Percentiles rank a stretch among this genome's conserved stretches.
Evolutionary conservation across 1,140 invertebrate species (phyloP).

Genomic region (Cydia amplana): DNA sequence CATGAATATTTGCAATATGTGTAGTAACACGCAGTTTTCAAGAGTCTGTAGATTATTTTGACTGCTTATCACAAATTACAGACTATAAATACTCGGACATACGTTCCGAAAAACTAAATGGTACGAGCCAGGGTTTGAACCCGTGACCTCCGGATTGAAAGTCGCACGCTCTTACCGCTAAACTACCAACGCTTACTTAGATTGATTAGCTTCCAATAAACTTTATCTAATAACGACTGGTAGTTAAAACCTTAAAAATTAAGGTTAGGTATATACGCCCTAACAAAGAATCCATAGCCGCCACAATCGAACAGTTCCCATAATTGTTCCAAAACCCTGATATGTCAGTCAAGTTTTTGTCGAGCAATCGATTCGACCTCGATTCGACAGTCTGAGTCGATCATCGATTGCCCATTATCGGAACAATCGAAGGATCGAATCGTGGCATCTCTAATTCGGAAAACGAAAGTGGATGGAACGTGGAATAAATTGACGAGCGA

Average conservation of each 20-base stretch:
- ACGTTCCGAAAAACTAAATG: too few species aligned
- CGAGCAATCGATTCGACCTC: slow-evolving; percentile 22
- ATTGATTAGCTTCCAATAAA: neutral
- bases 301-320: neutral
- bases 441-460: slow-evolving; percentile 22
- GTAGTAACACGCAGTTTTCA: too few species aligned
- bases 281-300: neutral
- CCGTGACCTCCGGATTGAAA: too few species aligned
- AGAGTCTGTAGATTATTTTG: too few species aligned
- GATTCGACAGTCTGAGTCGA: slow-evolving; percentile 10
- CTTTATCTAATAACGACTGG: neutral
- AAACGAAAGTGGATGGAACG: slow-evolving; percentile 8
- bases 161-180: too few species aligned
- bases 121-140: too few species aligned
- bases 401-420: slow-evolving; percentile 12
- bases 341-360: slow-evolving; percentile 21
- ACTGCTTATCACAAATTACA: too few species aligned
- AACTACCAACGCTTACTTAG: too few species aligned
- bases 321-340: slow-evolving; percentile 19
- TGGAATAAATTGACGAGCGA: neutral
- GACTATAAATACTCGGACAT: too few species aligned
- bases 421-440: slow-evolving; percentile 29
- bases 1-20: too few species aligned
- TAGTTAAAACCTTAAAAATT: too few species aligned
- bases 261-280: too few species aligned